Percentiles rank a stretch among this genome's conserved stretches.
Evolutionary conservation across 2,113 vertebrate species (phyloP).

Genomic region (Pycnonotus jocosus): DNA sequence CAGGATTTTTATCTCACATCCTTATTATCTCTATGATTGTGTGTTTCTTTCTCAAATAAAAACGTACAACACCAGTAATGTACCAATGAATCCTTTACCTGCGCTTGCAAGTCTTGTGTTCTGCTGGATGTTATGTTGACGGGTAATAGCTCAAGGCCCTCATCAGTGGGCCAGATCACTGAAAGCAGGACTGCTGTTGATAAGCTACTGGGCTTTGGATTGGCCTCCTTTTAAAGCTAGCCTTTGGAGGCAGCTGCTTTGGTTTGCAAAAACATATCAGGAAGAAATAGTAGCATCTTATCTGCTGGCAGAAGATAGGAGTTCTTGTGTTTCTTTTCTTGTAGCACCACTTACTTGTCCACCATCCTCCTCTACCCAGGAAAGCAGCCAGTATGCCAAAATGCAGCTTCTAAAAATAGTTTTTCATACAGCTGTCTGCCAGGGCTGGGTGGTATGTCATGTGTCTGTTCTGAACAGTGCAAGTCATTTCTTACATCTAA

Average conservation of each 20-base stretch:
- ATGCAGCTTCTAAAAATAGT: background rate
- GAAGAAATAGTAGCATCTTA: background rate
- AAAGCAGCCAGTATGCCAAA: background rate
- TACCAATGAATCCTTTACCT: background rate
- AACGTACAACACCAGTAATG: fast-evolving
- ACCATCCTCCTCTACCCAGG: background rate
- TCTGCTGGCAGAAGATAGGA: background rate
- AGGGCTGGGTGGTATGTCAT: background rate
- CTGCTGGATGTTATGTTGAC: background rate
- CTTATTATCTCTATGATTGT: background rate
- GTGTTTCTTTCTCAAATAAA: background rate
- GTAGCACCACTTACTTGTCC: background rate
- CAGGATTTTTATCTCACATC: background rate
- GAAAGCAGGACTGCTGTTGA: background rate
- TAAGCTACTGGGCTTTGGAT: background rate
- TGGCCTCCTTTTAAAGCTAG: background rate
- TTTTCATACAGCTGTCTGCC: background rate
- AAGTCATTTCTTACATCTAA: background rate
- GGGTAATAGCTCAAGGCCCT: background rate
- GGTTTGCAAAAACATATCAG: background rate
- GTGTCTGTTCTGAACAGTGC: background rate
- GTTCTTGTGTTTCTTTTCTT: background rate
- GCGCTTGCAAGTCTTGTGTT: background rate
- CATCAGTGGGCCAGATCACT: background rate
- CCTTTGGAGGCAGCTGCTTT: background rate